Base-by-base conservation (phyloP, 2,797 vertebrate species). In the Acanthurus tractus region DNA sequence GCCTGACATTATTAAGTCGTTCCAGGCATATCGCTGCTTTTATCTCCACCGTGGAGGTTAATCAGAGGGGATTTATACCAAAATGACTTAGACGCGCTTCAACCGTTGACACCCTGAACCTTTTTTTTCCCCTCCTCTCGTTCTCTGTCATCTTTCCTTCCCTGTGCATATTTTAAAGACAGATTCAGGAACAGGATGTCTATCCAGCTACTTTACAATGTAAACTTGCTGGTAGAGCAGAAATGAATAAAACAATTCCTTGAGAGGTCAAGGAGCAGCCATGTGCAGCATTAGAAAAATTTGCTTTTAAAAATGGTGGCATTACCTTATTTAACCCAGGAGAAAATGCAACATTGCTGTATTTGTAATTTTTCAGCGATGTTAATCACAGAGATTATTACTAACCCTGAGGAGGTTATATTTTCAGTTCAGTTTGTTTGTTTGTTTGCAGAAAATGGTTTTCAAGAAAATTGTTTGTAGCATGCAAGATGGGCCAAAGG, bases 1-100 rank as follows among this genome's bases (percentile, higher is more conserved):
- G 84, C 74, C 77, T 88, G 90, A 90, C 90, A 92, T 91, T 88
- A 92, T 90, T 79, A 92, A 91, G 89, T 88, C 36, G 36, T 89
- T 87, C 76, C 83, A 83, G 90, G 83, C 86, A 83, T 93, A 91
- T 93, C 88, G 18, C 86, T 87, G 84, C 90, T 90, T 91, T 92
- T 90, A 92, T 93, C 88, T 90, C 76, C 70, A 64, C 46, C 63
- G 1, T 55, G 74, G 88, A 87, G 89, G 87, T 91, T 89, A 91
- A 91, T 91, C 90, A 89, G 82, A 88, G 80, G 82, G 86, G 89
- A 92, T 91, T 92, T 84, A 82, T 69, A 88, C 77, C 53, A 58
- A 80, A 76, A 85, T 46, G 53, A 81, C 86, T 86, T 57, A 73
- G 66, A 79, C 17, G 54, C 8, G 46, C 71, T 82, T 76, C 68